A percentile compares a stretch with the other conserved stretches of the same genome.
Conservation (phyloP, 2,888 invertebrate genomes). For the Orgyia antiqua region DNA sequence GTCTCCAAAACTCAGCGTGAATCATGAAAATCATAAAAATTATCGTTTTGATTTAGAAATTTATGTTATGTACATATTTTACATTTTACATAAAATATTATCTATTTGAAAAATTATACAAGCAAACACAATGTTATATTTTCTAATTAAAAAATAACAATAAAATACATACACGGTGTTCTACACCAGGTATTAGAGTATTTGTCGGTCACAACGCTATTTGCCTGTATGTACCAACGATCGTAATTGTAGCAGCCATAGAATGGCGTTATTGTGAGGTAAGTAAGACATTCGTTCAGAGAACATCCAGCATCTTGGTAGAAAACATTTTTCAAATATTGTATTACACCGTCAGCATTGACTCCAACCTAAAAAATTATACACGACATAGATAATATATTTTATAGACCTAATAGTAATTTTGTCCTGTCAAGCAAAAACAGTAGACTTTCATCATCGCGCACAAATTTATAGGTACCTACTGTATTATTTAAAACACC, state of each 20-base stretch:
- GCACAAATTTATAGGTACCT: too few relatives aligned
- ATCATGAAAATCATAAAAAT: too few relatives aligned
- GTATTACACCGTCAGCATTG: conserved; percentile 80
- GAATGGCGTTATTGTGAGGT: conserved; percentile 48
- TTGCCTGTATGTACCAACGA: conserved; percentile 76
- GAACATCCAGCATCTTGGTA: conserved; percentile 74
- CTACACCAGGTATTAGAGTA: conserved; percentile 84
- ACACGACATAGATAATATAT: not conserved
- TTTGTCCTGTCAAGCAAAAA: too few relatives aligned
- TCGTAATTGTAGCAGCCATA: conserved; percentile 75
- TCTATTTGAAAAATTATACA: too few relatives aligned
- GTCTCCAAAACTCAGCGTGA: too few relatives aligned
- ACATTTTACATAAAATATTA: too few relatives aligned
- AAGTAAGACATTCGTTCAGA: conserved; percentile 63
- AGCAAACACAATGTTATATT: too few relatives aligned
- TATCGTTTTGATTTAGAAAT: too few relatives aligned
- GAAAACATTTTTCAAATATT: conserved; percentile 76
- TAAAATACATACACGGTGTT: conserved; percentile 77
- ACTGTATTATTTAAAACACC: too few relatives aligned
- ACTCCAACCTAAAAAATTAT: conserved; percentile 74
- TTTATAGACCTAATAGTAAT: not conserved
- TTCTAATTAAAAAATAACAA: too few relatives aligned
- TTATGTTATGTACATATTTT: too few relatives aligned
- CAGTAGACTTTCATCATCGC: too few relatives aligned
- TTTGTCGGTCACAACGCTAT: conserved; percentile 79